phyloP scores from a whole-genome alignment of 2,113 vertebrate species.

The Leucoraja erinaceus region DNA sequence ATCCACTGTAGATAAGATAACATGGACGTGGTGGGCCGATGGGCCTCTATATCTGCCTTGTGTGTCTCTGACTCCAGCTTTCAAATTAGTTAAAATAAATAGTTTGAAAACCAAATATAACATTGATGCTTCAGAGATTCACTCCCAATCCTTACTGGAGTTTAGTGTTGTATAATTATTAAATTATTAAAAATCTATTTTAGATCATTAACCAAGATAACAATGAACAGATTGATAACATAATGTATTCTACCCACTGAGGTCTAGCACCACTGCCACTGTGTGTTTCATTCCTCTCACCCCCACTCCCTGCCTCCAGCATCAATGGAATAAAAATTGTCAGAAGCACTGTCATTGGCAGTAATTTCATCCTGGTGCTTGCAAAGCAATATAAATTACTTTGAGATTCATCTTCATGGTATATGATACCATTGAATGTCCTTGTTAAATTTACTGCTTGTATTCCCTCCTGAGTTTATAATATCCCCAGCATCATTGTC shows the following conservation, averaged over 20 bases:
- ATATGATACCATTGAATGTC: background rate
- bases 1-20: no score
- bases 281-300: background rate
- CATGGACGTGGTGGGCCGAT: no score
- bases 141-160: background rate
- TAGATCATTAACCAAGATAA: background rate
- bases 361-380: constrained; percentile 23
- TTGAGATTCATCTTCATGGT: constrained; percentile 29
- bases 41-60: no score
- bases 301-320: background rate
- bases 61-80: background rate
- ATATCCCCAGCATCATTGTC: background rate
- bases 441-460: constrained; percentile 23
- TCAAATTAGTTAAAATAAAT: background rate
- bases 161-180: background rate
- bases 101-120: background rate
- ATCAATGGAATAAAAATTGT: background rate
- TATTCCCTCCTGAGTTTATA: constrained; percentile 22
- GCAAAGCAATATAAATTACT: constrained; percentile 31
- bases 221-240: background rate
- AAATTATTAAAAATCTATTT: background rate
- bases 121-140: background rate
- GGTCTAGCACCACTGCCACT: background rate
- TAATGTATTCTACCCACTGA: background rate
- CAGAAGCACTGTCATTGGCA: background rate